Evolutionary conservation across 1,140 invertebrate species (phyloP), one percentile per base, ranked within the genome.

Genomic region (Doryteuthis pealeii): DNA sequence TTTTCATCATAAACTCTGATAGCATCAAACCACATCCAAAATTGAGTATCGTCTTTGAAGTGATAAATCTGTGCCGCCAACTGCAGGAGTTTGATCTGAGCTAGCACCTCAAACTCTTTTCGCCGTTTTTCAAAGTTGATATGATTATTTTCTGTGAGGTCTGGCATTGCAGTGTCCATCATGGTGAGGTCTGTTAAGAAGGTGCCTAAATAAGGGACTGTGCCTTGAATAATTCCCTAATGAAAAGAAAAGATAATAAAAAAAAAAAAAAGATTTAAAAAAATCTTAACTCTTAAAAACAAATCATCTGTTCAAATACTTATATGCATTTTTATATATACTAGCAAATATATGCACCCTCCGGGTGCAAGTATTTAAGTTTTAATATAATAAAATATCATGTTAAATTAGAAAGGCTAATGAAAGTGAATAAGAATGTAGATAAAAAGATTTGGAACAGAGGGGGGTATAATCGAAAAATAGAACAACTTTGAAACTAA

Each of bases 121-220:
- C 97, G 89, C 76, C 95, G 92, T 88, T 99, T 99, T 86, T 99
- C 97, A 87, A 99, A 99, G 88, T 99, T 99, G 49, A 99, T 98
- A 2, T 99, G 89, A 76, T 94, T 93, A 33, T 89, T 85, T 35
- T 89, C 87, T 30, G 83, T 86, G 30, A 77, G 77, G 84, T 99
- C 97, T 0, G 95, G 94, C 81, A 97, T 95, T 26, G 97, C 97
- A 26, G 96, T 96, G 88, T 99, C 97, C 83, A 99, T 97, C 96
- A 99, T 99, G 2, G 96, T 99, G 43, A 99, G 90, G 87, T 99
- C 98, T 0, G 97, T 99, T 45, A 99, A 90, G 88, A 99, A 99
- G 12, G 96, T 99, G 26, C 98, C 98, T 74, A 99, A 89, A 87
- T 99, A 99, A 6, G 98, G 98, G 84, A 99, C 97, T 1, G 97